phyloP scores from a whole-genome alignment of 2,888 invertebrate genomes.

The Linnaemya vulpina region DNA sequence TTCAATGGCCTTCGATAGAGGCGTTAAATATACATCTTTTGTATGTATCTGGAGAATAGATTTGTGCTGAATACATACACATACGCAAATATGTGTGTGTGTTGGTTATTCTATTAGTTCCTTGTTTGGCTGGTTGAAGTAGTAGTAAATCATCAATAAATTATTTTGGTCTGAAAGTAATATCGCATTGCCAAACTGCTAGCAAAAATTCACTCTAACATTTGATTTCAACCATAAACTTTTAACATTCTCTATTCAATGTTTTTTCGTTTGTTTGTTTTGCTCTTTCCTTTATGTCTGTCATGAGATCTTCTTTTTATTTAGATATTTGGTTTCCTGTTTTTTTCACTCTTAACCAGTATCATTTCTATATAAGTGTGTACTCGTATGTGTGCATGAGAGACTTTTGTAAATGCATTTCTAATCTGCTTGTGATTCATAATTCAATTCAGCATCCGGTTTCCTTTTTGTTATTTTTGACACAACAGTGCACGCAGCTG shows the following conservation, averaged over 20 bases:
- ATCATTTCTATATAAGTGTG: neutral
- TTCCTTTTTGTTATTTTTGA: conserved; percentile 20
- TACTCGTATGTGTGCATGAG: neutral
- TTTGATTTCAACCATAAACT: conserved; percentile 51
- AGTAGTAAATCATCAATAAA: conserved; percentile 65
- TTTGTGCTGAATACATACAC: neutral
- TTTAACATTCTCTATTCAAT: conserved; percentile 44
- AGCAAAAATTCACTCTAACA: conserved; percentile 17
- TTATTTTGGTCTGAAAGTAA: conserved; percentile 59
- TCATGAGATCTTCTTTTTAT: conserved; percentile 48
- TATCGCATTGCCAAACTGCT: conserved; percentile 36
- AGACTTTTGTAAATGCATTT: conserved; percentile 41
- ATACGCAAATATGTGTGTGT: neutral
- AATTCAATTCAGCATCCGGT: conserved; percentile 55
- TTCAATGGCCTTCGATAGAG: conserved; percentile 39
- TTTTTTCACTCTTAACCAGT: conserved; percentile 11
- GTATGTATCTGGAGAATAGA: conserved; percentile 6
- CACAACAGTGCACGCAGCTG: conserved; percentile 43
- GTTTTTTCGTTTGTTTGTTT: conserved; percentile 26
- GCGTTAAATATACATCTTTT: conserved; percentile 45
- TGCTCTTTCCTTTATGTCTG: conserved; percentile 32
- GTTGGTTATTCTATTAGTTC: conserved; percentile 7
- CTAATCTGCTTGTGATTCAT: conserved; percentile 62
- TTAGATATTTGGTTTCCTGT: conserved; percentile 24
- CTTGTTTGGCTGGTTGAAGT: neutral